Conservation (phyloP, 2,797 vertebrate genomes). For the Streptopelia turtur region DNA sequence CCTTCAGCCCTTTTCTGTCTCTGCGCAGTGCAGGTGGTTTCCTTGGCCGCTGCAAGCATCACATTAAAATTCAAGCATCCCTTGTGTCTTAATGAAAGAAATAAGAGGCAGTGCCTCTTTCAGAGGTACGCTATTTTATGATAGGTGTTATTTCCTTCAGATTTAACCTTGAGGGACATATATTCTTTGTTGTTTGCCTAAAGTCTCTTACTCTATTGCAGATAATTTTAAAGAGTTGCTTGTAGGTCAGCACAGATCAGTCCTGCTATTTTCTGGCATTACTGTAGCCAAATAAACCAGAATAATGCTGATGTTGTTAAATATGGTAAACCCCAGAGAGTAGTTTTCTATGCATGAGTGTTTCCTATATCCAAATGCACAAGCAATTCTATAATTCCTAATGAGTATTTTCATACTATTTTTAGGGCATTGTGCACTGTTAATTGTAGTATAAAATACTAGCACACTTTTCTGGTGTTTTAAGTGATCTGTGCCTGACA, state of each 20-base stretch:
- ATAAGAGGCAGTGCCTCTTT: neutral
- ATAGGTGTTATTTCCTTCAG: neutral
- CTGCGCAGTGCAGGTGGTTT: neutral
- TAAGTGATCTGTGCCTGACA: neutral
- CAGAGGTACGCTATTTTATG: neutral
- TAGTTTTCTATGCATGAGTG: neutral
- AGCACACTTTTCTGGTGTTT: neutral
- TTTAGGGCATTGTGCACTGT: neutral
- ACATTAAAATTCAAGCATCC: neutral
- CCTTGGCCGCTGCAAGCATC: slow-evolving; percentile 12
- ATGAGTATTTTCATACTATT: neutral
- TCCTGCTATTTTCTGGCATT: slow-evolving; percentile 10
- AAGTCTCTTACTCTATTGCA: neutral
- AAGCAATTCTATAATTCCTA: neutral
- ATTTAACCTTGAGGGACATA: neutral
- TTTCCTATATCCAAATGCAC: neutral
- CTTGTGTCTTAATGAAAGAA: neutral
- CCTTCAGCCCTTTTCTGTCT: neutral
- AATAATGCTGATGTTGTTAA: neutral
- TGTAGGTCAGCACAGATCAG: neutral
- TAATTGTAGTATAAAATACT: neutral
- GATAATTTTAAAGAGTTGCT: neutral
- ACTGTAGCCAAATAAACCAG: neutral
- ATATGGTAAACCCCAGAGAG: neutral
- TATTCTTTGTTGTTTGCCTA: neutral